Percentiles rank a stretch among this genome's conserved stretches.
These are phyloP conservation scores for Monodelphis domestica DNA, from an alignment of 2,797 vertebrate species.

Conservation along the genomic window DNA sequence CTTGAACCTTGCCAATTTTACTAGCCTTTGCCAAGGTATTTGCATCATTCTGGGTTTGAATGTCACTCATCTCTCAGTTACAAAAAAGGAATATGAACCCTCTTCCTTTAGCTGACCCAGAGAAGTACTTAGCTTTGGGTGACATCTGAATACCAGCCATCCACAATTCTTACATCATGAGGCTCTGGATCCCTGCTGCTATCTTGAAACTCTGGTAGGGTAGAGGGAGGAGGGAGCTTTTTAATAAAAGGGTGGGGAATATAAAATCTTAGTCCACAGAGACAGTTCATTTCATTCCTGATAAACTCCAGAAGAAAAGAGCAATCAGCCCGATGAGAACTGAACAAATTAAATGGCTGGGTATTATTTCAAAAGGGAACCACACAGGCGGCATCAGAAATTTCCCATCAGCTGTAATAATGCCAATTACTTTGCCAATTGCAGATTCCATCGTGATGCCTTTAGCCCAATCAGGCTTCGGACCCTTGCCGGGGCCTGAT, in stretches of 20 bases:
- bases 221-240: not conserved
- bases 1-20: constrained; percentile 7
- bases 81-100: not conserved
- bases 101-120: not conserved
- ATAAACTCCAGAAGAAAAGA: constrained; percentile 80
- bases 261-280: constrained; percentile 65
- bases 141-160: not conserved
- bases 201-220: not conserved
- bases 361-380: constrained; percentile 79
- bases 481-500: constrained; percentile 79
- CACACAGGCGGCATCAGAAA: constrained; percentile 83
- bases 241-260: not conserved
- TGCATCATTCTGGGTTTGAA: not conserved
- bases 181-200: not conserved
- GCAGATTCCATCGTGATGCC: constrained; percentile 84
- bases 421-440: constrained; percentile 86
- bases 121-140: constrained; percentile 1
- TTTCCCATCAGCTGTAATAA: constrained; percentile 87
- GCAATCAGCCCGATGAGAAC: constrained; percentile 81
- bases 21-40: not conserved
- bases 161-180: not conserved
- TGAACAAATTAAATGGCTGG: constrained; percentile 84
- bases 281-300: constrained; percentile 58
- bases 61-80: not conserved
- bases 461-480: constrained; percentile 80